Conservation (phyloP, 2,113 vertebrate species). For the Calonectris borealis region DNA sequence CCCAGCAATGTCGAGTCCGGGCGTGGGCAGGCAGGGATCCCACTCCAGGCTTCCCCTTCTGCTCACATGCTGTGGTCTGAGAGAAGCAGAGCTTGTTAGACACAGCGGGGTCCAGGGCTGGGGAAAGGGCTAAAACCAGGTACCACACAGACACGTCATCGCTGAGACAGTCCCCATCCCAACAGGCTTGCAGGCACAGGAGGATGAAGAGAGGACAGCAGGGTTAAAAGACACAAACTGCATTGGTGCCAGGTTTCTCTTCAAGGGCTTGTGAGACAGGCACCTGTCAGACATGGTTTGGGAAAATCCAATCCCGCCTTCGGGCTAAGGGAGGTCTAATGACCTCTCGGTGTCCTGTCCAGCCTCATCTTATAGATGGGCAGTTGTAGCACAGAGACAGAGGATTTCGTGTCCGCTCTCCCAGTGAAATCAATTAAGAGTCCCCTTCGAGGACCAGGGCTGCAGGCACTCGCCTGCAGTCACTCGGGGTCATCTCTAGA, state of each 20-base stretch:
- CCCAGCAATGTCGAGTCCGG: rapidly evolving
- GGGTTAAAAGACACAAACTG: rapidly evolving
- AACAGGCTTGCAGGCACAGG: rapidly evolving
- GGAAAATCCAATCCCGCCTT: neutral
- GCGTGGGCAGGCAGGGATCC: neutral
- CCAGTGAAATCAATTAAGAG: neutral
- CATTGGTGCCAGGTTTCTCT: neutral
- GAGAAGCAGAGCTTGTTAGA: neutral
- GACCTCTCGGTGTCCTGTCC: neutral
- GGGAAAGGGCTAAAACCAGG: neutral
- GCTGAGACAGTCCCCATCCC: neutral
- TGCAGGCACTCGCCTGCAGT: neutral
- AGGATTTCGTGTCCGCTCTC: neutral
- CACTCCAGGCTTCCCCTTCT: neutral
- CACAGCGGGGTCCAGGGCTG: neutral
- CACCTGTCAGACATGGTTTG: neutral
- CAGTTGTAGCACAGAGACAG: neutral
- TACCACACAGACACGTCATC: rapidly evolving
- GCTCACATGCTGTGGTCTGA: neutral
- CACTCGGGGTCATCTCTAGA: neutral
- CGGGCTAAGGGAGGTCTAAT: neutral
- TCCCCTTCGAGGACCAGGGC: neutral
- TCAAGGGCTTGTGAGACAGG: neutral
- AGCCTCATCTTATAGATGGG: neutral
- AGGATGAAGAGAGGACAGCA: neutral